Base-by-base conservation (phyloP, 2,113 vertebrate species). In the Istiophorus platypterus region DNA sequence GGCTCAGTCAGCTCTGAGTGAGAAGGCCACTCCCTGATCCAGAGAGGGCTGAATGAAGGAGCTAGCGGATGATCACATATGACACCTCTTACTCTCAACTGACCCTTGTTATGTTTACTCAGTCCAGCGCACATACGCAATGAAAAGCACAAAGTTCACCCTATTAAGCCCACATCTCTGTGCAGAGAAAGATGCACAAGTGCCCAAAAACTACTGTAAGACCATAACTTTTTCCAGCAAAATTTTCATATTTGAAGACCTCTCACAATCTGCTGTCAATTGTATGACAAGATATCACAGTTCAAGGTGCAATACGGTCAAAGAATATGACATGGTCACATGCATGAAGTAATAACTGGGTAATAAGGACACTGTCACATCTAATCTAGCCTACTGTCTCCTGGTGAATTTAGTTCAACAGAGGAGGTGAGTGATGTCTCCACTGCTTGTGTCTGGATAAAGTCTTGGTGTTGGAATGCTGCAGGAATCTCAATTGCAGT, bases 1-100 rank as follows among this genome's bases (percentile, higher is more conserved):
- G 66, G 80, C 81, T 78, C 75, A 81, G 79, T 76, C 42, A 41
- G 69, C 87, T 75, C 57, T 12, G 58, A 85, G 72, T 34, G 70
- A 85, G 70, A 78, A 87, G 62, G 86, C 90, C 90, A 72, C 87
- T 88, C 89, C 92, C 85, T 79, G 81, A 68, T 69, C 74, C 65
- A 82, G 76, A 67, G 64, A 34, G 65, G 63, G 51, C 69, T 54
- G 69, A 85, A 66, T 12, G 27, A 52, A 72, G 66, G 58, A 81
- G 52, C 51, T 34, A 39, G 71, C 70, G 59, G 31, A 56, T 47
- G 31, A 80, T 78, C 78, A 74, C 31, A 61, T 59, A 15, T 22
- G n/a, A 52, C 31, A 5, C 31, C 10, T 75, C 20, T 62, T 20
- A 37, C 11, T 70, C 54, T 64, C 26, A 18, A 13, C 63, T 72